phyloP scores from a whole-genome alignment of 1,140 invertebrate species.

The Conopomorpha cramerella region DNA sequence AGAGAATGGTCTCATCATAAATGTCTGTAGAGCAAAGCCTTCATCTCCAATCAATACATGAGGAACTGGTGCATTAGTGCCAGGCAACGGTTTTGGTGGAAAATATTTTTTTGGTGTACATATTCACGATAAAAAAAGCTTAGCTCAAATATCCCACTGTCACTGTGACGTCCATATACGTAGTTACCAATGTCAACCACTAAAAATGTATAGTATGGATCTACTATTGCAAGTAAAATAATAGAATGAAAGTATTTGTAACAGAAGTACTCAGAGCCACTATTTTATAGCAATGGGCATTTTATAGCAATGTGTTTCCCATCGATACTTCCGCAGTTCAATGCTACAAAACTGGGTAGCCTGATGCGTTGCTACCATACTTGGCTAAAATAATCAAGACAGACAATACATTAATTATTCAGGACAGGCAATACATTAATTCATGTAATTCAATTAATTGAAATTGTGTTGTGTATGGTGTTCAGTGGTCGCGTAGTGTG shows the following conservation, averaged over 20 bases:
- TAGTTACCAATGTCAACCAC: conserved; percentile 3
- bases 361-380: no score
- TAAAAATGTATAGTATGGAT: conserved; percentile 13
- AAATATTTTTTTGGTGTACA: no score
- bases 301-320: conserved; percentile 3
- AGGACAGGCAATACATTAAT: no score
- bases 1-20: conserved; percentile 35
- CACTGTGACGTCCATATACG: background rate
- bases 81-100: no score
- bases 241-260: conserved; percentile 24
- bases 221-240: conserved; percentile 21
- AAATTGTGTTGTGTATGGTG: no score
- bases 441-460: no score
- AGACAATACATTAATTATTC: no score
- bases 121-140: background rate
- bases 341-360: no score
- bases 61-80: no score
- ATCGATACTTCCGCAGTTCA: conserved; percentile 5
- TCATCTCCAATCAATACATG: conserved; percentile 38
- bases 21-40: conserved; percentile 33
- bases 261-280: conserved; percentile 23
- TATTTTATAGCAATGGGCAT: conserved; percentile 10
- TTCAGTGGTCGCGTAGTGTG: no score
- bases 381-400: no score
- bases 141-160: background rate